These are phyloP conservation scores for Bugulina stolonifera DNA, from an alignment of 2,888 invertebrate species.

Conservation along the genomic window DNA sequence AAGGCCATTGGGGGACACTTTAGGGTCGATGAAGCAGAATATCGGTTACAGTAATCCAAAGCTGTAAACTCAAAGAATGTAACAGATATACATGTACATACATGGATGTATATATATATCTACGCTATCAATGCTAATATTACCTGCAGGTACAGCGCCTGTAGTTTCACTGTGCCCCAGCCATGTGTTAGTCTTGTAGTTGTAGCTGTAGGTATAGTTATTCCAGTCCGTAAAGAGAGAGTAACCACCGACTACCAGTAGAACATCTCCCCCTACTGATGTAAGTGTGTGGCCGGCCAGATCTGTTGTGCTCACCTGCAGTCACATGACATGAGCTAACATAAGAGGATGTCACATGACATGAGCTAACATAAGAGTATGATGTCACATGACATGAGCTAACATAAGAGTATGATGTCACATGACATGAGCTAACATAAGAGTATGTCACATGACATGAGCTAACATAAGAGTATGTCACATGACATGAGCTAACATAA, in stretches of 20 bases:
- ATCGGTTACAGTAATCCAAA: too few relatives aligned
- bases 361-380: neutral
- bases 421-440: neutral
- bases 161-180: slow-evolving; percentile 56
- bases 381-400: neutral
- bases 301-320: neutral
- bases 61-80: too few relatives aligned
- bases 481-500: neutral
- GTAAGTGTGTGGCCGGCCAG: slow-evolving; percentile 87
- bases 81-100: too few relatives aligned
- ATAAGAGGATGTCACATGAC: neutral
- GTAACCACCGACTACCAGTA: slow-evolving; percentile 82
- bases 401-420: neutral
- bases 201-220: slow-evolving; percentile 62
- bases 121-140: too few relatives aligned
- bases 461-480: neutral
- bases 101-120: too few relatives aligned
- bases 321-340: neutral
- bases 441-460: neutral
- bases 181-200: slow-evolving; percentile 71
- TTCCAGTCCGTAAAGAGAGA: slow-evolving; percentile 66
- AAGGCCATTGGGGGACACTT: too few relatives aligned
- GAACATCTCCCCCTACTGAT: slow-evolving; percentile 61
- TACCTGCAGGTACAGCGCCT: slow-evolving; percentile 71
- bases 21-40: too few relatives aligned